Conservation (phyloP, 2,113 vertebrate species). For the Pimephales promelas region DNA sequence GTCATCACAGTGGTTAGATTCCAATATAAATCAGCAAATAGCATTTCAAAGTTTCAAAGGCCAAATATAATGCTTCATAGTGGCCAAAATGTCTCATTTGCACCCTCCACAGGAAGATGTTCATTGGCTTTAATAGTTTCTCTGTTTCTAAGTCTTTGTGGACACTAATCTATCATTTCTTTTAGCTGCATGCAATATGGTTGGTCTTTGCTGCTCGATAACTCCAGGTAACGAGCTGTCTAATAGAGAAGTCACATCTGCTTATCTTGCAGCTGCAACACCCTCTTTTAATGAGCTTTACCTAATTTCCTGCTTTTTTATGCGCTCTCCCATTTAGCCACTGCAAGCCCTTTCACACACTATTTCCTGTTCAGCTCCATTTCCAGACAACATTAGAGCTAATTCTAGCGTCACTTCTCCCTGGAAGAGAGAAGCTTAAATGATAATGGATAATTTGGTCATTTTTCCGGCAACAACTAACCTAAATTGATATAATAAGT, state of each 20-base stretch:
- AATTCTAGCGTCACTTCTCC: slow-evolving; percentile 45
- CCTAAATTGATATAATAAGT: slow-evolving; percentile 16
- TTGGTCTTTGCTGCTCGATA: slow-evolving; percentile 51
- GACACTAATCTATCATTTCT: slow-evolving; percentile 42
- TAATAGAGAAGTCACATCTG: slow-evolving; percentile 56
- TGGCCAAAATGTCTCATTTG: not conserved
- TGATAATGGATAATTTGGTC: slow-evolving; percentile 31
- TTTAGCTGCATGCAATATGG: slow-evolving; percentile 37
- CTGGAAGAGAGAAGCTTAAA: slow-evolving; percentile 39
- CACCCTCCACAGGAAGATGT: not conserved
- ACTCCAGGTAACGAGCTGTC: slow-evolving; percentile 59
- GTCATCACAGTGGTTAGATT: slow-evolving; percentile 11
- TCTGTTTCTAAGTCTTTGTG: slow-evolving; percentile 27
- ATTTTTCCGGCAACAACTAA: slow-evolving; percentile 20
- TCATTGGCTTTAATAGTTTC: slow-evolving; percentile 3
- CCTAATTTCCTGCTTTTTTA: slow-evolving; percentile 56
- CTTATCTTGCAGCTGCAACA: slow-evolving; percentile 57
- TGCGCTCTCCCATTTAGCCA: slow-evolving; percentile 49
- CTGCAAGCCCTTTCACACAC: slow-evolving; percentile 38
- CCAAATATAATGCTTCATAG: not conserved
- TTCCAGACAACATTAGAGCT: slow-evolving; percentile 55
- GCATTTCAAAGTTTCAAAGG: not conserved
- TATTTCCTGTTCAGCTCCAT: slow-evolving; percentile 62
- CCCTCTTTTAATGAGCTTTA: slow-evolving; percentile 58
- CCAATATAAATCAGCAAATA: slow-evolving; percentile 14